Base-by-base conservation (phyloP, 37 sponge, comb jelly and placozoan genomes). In the Halisarca cf. caerulea region DNA sequence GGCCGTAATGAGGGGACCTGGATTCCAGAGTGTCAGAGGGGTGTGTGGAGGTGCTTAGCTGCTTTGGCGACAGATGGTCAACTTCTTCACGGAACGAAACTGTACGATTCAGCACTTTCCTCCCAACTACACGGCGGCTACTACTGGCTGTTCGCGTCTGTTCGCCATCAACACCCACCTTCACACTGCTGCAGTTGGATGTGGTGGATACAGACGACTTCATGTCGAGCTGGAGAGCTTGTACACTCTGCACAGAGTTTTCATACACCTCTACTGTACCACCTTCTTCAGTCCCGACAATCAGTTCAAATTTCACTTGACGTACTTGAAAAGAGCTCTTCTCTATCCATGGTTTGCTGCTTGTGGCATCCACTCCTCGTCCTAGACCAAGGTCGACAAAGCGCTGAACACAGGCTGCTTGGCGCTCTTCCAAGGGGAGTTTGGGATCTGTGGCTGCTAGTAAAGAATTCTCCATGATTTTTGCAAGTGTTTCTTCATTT, bases 261-360 rank as follows among this genome's bases (percentile, higher is more conserved):
- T 89, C 90, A 58, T 89, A 89, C 33, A 70, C 80, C 53, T 85
- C 85, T 36, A 89, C 39, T 1, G 85, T 40, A 7, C 90, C 90
- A 18, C 90, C 90, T 59, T 89, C 85, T 9, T 89, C 86, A 1
- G 82, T 89, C 15, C 86, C 86, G 18, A 89, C 43, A 37, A 89
- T 58, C 53, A 47, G 60, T 9, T 58, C 44, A 23, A 57, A 41
- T 14, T 55, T 60, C 8, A 86, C 51, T 18, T 61, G 20, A n/a
- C 91, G 35, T 0, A 86, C 84, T 66, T 91, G 92, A 74, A 91
- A 91, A 21, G 92, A 69, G 59, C 58, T 81, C 78, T 91, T 91
- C 37, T 87, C 73, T 0, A 57, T 17, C 92, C 92, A 91, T 8
- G 92, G 92, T 27, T 83, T 79, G 7, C 60, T 54, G 17, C 80